Conservation (phyloP, 2,113 vertebrate species). For the Gymnogyps californianus region DNA sequence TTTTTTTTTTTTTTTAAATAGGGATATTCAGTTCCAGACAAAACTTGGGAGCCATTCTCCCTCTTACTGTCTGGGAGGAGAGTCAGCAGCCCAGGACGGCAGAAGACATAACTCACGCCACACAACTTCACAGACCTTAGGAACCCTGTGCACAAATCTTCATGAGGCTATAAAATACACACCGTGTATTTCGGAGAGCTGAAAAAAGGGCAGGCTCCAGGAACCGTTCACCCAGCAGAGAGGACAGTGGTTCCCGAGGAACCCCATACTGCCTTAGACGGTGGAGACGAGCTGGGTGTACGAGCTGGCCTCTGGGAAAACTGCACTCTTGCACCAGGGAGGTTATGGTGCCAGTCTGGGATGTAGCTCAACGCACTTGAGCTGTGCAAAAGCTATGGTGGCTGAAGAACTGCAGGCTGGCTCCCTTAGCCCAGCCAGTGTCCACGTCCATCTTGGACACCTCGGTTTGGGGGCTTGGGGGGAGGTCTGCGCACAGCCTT, state of each 20-base stretch:
- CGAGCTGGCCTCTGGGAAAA: background rate
- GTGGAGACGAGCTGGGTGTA: background rate
- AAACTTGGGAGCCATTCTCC: background rate
- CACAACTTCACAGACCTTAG: background rate
- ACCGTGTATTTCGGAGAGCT: background rate
- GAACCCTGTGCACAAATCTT: background rate
- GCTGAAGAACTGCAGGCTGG: background rate
- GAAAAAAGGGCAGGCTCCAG: background rate
- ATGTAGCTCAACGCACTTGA: background rate
- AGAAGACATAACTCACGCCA: background rate
- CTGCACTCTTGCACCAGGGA: background rate
- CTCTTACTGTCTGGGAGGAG: background rate
- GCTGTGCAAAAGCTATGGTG: background rate
- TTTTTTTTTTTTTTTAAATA: background rate
- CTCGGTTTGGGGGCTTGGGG: background rate
- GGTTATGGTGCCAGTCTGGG: background rate
- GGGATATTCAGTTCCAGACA: background rate
- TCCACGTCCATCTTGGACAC: background rate
- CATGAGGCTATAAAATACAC: background rate
- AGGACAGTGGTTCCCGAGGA: background rate
- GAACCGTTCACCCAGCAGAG: background rate
- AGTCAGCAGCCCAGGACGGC: background rate
- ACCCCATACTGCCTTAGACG: accelerated
- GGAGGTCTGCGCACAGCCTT: background rate
- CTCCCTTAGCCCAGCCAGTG: background rate